A percentile compares a stretch with the other conserved stretches of the same genome.
These are phyloP conservation scores for Oryzias curvinotus DNA, from an alignment of 2,113 vertebrate genomes.

Conservation along the genomic window DNA sequence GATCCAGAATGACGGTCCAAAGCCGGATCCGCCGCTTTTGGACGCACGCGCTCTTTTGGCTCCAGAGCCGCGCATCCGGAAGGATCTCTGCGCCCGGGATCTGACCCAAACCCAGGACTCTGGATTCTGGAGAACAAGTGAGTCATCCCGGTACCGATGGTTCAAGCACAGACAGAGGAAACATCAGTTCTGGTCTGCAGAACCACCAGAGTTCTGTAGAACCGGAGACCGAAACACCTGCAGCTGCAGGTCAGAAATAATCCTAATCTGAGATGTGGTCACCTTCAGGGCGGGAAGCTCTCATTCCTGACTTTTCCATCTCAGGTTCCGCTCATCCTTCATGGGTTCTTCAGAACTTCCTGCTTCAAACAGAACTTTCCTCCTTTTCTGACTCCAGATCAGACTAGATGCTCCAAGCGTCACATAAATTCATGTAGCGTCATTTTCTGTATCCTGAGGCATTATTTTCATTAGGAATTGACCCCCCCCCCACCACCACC, in stretches of 20 bases:
- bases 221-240: not conserved
- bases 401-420: conserved; percentile 5
- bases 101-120: conserved; percentile 42
- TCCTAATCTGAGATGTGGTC: too few species aligned
- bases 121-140: not conserved
- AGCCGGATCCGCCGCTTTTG: conserved; percentile 71
- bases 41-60: conserved; percentile 68
- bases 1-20: conserved; percentile 32
- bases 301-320: too few species aligned
- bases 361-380: not conserved
- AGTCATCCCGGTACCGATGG: conserved; percentile 1
- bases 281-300: too few species aligned
- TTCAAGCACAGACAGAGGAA: conserved; percentile 3
- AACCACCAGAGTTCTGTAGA: not conserved
- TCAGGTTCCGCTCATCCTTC: too few species aligned
- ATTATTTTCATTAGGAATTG: not conserved
- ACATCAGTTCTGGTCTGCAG: not conserved
- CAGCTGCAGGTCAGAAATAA: too few species aligned
- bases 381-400: conserved; percentile 28
- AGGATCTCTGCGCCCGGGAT: conserved; percentile 42
- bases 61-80: conserved; percentile 55
- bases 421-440: conserved; percentile 23
- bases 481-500: too few species aligned
- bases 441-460: conserved; percentile 2
- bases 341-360: too few species aligned